These are phyloP conservation scores for Oscheius onirici DNA, from an alignment of 2,888 invertebrate genomes.

Conservation along the genomic window DNA sequence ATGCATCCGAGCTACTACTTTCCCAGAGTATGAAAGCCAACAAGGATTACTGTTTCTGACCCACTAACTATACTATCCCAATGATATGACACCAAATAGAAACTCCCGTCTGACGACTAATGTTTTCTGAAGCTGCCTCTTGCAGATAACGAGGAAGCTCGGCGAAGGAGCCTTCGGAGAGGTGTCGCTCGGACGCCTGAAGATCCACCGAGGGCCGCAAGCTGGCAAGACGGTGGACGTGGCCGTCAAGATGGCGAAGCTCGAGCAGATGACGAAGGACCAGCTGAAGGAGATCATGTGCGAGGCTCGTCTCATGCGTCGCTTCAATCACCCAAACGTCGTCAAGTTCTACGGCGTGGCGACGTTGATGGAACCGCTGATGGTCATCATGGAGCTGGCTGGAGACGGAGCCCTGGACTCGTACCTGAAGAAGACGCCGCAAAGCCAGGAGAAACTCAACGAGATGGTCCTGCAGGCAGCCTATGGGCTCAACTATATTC, in stretches of 20 bases:
- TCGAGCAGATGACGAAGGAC: conserved; percentile 56
- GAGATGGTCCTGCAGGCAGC: conserved; percentile 57
- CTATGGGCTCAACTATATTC: conserved; percentile 56
- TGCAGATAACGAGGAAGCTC: conserved; percentile 52
- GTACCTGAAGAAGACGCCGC: conserved; percentile 50
- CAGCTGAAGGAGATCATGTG: conserved; percentile 61
- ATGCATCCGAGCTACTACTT: too few species aligned
- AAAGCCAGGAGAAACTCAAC: conserved; percentile 37
- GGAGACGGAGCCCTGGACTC: conserved; percentile 54
- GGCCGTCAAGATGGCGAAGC: conserved; percentile 42
- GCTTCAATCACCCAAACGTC: conserved; percentile 56
- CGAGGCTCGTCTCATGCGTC: conserved; percentile 60
- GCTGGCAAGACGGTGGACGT: not conserved
- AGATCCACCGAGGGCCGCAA: not conserved
- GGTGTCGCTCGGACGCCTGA: conserved; percentile 36
- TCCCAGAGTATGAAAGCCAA: too few species aligned
- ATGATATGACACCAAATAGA: too few species aligned
- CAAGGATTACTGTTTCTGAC: too few species aligned
- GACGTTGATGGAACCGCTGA: conserved; percentile 55
- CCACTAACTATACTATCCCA: too few species aligned
- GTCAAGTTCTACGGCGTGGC: conserved; percentile 58
- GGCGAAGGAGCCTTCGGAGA: conserved; percentile 67
- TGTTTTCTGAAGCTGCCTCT: too few species aligned
- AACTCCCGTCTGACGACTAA: too few species aligned
- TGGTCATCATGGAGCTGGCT: conserved; percentile 62